phyloP scores from a whole-genome alignment of 2,113 vertebrate genomes.

The Benitochromis conjunctus region DNA sequence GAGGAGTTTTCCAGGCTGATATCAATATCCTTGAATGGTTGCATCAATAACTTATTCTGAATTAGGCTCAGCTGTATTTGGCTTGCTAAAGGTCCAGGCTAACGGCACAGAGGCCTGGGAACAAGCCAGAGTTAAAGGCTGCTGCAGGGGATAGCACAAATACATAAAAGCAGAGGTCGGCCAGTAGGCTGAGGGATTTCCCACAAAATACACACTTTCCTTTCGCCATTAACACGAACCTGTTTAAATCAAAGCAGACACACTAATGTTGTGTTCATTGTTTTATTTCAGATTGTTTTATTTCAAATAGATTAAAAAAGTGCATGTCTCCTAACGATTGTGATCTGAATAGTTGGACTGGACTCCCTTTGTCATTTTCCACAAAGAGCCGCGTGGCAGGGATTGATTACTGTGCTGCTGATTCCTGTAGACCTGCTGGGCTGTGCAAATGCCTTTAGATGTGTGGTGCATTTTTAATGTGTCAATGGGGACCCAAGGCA shows the following conservation, averaged over 20 bases:
- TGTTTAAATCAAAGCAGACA: background rate
- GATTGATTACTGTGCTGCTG: conserved; percentile 55
- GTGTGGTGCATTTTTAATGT: conserved; percentile 53
- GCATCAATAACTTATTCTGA: background rate
- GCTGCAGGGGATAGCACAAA: background rate
- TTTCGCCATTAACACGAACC: background rate
- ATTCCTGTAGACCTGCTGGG: conserved; percentile 44
- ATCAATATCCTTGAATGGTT: background rate
- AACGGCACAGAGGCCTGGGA: background rate
- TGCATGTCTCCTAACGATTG: background rate
- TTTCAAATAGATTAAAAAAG: background rate
- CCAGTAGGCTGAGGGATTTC: background rate
- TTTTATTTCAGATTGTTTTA: background rate
- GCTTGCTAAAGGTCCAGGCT: background rate
- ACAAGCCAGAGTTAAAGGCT: background rate
- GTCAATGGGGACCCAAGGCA: conserved; percentile 44
- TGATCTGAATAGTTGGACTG: background rate
- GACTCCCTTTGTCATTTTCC: background rate
- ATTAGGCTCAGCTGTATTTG: background rate
- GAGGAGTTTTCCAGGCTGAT: background rate
- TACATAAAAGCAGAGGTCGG: background rate
- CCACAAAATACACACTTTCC: background rate
- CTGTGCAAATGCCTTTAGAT: conserved; percentile 61
- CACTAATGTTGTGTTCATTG: background rate
- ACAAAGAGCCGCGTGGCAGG: conserved; percentile 40